These are phyloP conservation scores for Paradisaea rubra DNA, from an alignment of 2,113 vertebrate genomes.

Conservation along the genomic window DNA sequence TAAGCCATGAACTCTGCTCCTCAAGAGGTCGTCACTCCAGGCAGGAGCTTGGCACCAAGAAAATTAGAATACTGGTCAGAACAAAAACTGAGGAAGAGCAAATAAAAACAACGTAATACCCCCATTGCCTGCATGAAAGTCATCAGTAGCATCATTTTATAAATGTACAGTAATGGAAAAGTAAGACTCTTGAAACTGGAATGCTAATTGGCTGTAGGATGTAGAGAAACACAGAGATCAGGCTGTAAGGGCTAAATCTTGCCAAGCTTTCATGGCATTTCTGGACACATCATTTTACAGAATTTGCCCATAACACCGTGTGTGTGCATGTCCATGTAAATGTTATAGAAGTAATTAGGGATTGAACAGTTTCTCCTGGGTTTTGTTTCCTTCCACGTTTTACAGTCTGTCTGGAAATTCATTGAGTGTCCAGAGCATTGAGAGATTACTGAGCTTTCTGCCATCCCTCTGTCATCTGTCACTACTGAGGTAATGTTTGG, in stretches of 20 bases:
- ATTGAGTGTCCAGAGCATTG: slow-evolving; percentile 66
- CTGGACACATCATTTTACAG: background rate
- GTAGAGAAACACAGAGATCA: background rate
- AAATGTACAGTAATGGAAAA: background rate
- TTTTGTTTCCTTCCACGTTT: background rate
- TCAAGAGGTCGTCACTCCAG: background rate
- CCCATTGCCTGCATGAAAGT: background rate
- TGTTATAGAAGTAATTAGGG: background rate
- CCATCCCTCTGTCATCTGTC: slow-evolving; percentile 67
- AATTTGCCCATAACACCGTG: background rate
- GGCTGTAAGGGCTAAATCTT: background rate
- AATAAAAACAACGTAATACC: background rate
- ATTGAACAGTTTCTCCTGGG: background rate
- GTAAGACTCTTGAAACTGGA: background rate
- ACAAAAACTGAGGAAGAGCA: background rate
- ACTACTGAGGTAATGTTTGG: slow-evolving; percentile 75
- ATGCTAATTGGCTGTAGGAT: background rate
- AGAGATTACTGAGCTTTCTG: slow-evolving; percentile 69
- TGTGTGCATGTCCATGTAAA: background rate
- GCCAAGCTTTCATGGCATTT: background rate
- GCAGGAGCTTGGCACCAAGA: background rate
- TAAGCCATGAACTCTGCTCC: background rate
- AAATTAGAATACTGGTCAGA: background rate
- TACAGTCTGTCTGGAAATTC: slow-evolving; percentile 76
- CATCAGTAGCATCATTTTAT: background rate